Evolutionary conservation across 1,140 invertebrate genomes (phyloP).

Genomic region (Bombus sylvicola): DNA sequence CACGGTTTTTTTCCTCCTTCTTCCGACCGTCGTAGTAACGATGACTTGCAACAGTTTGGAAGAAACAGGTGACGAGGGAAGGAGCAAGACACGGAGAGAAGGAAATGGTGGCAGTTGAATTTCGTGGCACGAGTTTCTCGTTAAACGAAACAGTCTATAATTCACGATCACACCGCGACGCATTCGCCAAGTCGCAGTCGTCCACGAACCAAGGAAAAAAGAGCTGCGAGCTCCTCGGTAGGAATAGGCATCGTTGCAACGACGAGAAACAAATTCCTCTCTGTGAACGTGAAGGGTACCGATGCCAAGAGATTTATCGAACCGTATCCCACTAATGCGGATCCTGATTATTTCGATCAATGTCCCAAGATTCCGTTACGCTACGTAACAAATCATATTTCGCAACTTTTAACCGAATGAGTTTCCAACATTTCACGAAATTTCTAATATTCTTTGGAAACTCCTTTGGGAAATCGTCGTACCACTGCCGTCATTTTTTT

Average conservation of each 20-base stretch:
- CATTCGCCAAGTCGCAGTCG: neutral
- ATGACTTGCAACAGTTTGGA: neutral
- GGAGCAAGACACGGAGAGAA: neutral
- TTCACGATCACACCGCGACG: slow-evolving; percentile 49
- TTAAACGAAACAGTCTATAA: slow-evolving; percentile 50
- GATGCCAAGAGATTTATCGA: slow-evolving; percentile 76
- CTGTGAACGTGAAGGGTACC: neutral
- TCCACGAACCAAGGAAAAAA: slow-evolving; percentile 2
- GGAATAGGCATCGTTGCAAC: slow-evolving; percentile 20
- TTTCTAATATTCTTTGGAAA: neutral
- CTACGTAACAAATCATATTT: neutral
- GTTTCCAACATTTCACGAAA: neutral
- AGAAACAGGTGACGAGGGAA: neutral
- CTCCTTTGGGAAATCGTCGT: neutral
- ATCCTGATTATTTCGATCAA: slow-evolving; percentile 78
- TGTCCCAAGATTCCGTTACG: slow-evolving; percentile 61
- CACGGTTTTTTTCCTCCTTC: no score
- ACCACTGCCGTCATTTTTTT: neutral
- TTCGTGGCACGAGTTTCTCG: slow-evolving; percentile 31
- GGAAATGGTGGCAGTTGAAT: neutral
- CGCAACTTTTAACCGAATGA: neutral
- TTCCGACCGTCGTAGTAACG: neutral
- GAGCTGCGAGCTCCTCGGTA: neutral
- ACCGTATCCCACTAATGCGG: slow-evolving; percentile 68
- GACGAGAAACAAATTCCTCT: slow-evolving; percentile 20